These are phyloP conservation scores for Chiloscyllium plagiosum DNA, from an alignment of 2,113 vertebrate species.

Conservation along the genomic window DNA sequence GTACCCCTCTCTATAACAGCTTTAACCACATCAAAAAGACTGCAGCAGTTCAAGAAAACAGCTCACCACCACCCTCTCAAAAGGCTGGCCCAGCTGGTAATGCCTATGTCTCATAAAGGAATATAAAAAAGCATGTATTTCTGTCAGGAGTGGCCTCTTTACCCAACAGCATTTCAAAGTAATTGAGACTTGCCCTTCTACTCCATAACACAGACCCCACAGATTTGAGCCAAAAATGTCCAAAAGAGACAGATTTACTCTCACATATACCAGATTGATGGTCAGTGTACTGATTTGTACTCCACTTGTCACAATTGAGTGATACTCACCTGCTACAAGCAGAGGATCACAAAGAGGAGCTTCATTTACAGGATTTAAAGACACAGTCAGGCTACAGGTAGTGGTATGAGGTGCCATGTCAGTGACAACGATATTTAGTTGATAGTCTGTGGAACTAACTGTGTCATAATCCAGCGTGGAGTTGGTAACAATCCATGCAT, in stretches of 20 bases:
- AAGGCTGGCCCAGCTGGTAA: too few relatives aligned
- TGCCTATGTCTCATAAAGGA: too few relatives aligned
- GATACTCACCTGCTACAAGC: neutral
- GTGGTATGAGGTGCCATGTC: neutral
- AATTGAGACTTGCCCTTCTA: neutral
- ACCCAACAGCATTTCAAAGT: neutral
- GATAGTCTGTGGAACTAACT: neutral
- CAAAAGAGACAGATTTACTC: neutral
- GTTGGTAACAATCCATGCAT: neutral
- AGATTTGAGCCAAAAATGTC: neutral
- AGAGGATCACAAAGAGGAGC: neutral
- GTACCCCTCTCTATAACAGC: too few relatives aligned
- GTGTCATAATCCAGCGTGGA: neutral
- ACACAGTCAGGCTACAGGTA: neutral
- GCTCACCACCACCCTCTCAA: too few relatives aligned
- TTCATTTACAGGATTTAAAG: constrained; percentile 11
- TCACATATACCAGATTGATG: neutral
- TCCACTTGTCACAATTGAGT: neutral
- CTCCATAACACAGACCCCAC: neutral
- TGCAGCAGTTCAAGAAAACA: too few relatives aligned
- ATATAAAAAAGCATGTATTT: neutral
- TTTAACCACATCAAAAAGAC: too few relatives aligned
- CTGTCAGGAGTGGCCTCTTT: neutral
- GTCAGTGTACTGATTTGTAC: neutral
- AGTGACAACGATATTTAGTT: neutral